Base-by-base conservation (phyloP, 2,797 vertebrate species). In the Hoplostethus atlanticus region DNA sequence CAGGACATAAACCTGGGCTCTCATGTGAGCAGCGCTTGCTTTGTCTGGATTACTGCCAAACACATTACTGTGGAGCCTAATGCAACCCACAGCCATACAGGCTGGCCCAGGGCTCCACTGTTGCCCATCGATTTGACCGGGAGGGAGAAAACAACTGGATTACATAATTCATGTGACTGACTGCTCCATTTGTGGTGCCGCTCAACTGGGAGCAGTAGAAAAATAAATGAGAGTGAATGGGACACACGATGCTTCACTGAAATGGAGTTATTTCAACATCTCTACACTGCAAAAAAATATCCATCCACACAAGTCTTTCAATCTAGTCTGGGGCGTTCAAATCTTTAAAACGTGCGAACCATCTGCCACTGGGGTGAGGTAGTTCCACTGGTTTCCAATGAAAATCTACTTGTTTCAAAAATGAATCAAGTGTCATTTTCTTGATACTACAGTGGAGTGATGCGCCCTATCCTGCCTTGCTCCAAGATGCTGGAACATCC, bases 81-180 rank as follows among this genome's bases (percentile, higher is more conserved):
- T 86, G 84, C 79, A 88, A 58, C 64, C 68, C 53, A 13, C 65
- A 74, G 71, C 73, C 80, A 67, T 64, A 47, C 0, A 72, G 80
- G 46, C 73, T 16, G 71, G 64, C 64, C 64, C 15, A 44, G 10
- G 68, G 80, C 74, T 79, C 52, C 73, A 48, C 71, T 76, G 81
- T 85, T 79, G 77, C 36, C 68, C 83, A 92, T 90, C 61, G 81
- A 93, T 91, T 79, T 25, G 55, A 68, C 76, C 11, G 8, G 76
- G 79, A 64, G 55, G 70, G 83, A 64, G 64, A 73, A 67, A 87
- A 90, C 81, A 86, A 89, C 60, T 63, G 78, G 80, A 90, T 92
- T 93, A 91, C 90, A 92, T 92, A 91, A 93, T 91, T 87, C 83
- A 91, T 88, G 89, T 58, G 79, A 77, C 61, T 52, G 73, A 34